Conservation (phyloP, 2,797 vertebrate species). For the Muscicapa striata region DNA sequence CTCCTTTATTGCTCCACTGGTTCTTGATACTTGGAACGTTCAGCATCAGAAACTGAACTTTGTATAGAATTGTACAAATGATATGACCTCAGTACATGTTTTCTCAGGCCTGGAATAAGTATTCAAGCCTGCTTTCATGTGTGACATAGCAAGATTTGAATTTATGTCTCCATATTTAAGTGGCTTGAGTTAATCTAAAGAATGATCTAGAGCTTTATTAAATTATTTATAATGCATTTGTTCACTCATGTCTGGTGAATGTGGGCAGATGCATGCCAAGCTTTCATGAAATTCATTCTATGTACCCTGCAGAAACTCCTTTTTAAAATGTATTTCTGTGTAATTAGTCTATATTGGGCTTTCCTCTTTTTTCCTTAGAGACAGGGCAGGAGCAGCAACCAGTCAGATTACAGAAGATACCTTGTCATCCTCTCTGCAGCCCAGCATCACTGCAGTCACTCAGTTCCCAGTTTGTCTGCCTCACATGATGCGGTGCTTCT, state of each 20-base stretch:
- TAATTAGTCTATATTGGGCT: constrained; percentile 49
- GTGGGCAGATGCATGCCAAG: not conserved
- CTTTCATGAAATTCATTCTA: not conserved
- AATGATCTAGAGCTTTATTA: not conserved
- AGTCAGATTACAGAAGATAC: constrained; percentile 67
- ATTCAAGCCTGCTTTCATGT: not conserved
- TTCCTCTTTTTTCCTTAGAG: constrained; percentile 69
- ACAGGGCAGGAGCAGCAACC: constrained; percentile 69
- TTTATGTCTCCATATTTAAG: not conserved
- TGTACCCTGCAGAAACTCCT: constrained; percentile 31
- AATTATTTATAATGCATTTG: not conserved
- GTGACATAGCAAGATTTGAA: constrained; percentile 4
- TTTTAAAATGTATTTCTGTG: constrained; percentile 41
- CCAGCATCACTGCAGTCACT: constrained; percentile 58
- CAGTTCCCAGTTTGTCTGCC: constrained; percentile 49
- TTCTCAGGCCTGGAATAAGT: not conserved
- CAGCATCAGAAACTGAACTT: constrained; percentile 3
- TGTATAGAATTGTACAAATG: not conserved
- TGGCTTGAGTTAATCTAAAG: not conserved
- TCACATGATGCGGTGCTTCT: constrained; percentile 33
- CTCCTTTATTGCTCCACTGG: not conserved
- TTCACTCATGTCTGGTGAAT: not conserved
- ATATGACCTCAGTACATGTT: not conserved
- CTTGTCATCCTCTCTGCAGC: constrained; percentile 51
- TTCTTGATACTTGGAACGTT: constrained; percentile 1